A percentile compares a stretch with the other conserved stretches of the same genome.
These are phyloP conservation scores for Callopanchax toddi DNA, from an alignment of 2,113 vertebrate genomes.

Conservation along the genomic window DNA sequence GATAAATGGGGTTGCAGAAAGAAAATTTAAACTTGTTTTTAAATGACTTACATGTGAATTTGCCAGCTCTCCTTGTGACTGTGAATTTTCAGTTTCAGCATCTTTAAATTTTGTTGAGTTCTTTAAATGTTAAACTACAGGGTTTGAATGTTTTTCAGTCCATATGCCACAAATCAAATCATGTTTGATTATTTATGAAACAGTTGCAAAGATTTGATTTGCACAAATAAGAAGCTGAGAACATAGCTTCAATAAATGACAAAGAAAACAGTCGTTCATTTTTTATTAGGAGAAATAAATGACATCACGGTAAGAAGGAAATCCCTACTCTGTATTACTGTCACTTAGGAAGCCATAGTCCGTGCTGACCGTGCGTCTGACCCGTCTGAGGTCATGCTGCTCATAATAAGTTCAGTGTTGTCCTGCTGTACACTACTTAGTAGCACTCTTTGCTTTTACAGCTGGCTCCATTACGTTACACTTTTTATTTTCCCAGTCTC, in stretches of 20 bases:
- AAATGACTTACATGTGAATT: too few species aligned
- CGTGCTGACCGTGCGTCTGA: constrained; percentile 24
- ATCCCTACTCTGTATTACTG: not conserved
- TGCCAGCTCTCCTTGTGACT: not conserved
- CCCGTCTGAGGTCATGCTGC: constrained; percentile 12
- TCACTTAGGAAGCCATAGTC: not conserved
- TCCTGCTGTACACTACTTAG: constrained; percentile 48
- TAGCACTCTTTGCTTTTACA: constrained; percentile 74
- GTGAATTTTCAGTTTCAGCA: not conserved
- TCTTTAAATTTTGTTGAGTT: not conserved
- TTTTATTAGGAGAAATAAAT: too few species aligned
- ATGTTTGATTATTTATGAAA: too few species aligned
- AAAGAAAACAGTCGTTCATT: too few species aligned
- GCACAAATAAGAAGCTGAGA: too few species aligned
- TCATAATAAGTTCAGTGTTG: constrained; percentile 34
- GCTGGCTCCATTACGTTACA: constrained; percentile 73
- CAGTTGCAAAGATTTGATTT: too few species aligned
- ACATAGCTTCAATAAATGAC: too few species aligned
- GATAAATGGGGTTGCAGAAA: not conserved
- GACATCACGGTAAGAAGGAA: constrained; percentile 7
- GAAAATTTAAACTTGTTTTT: too few species aligned
- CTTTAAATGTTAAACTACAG: not conserved
- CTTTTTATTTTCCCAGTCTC: constrained; percentile 77
- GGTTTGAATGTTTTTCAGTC: not conserved
- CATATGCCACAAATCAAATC: too few species aligned